These are phyloP conservation scores for Bradypodion ventrale DNA, from an alignment of 2,797 vertebrate genomes.

Conservation along the genomic window DNA sequence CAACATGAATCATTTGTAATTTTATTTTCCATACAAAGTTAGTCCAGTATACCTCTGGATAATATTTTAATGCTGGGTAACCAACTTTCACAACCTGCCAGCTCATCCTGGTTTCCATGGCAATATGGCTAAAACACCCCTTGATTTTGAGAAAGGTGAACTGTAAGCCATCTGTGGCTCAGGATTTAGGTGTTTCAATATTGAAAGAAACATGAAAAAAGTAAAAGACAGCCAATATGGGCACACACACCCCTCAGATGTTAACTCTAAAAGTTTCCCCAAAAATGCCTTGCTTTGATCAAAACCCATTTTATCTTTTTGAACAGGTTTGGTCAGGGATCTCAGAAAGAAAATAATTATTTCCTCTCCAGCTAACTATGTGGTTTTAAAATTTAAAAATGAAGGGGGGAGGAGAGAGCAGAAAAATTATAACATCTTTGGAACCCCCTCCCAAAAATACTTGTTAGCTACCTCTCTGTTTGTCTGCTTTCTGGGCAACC, in stretches of 20 bases:
- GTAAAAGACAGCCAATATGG: conserved; percentile 52
- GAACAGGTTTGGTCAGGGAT: too few relatives aligned
- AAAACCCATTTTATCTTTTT: too few relatives aligned
- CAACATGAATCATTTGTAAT: conserved; percentile 46
- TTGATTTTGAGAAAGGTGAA: conserved; percentile 72
- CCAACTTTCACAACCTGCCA: conserved; percentile 72
- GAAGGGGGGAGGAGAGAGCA: too few relatives aligned
- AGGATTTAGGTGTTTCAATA: conserved; percentile 63
- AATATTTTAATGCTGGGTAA: conserved; percentile 68
- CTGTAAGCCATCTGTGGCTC: conserved; percentile 73
- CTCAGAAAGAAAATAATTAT: too few relatives aligned
- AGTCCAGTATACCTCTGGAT: conserved; percentile 55
- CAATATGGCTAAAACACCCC: conserved; percentile 75
- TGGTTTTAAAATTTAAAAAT: too few relatives aligned
- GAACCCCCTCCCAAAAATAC: too few relatives aligned
- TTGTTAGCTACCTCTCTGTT: too few relatives aligned
- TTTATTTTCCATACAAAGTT: conserved; percentile 59
- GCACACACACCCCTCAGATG: too few relatives aligned
- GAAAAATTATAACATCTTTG: neutral
- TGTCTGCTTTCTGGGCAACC: too few relatives aligned
- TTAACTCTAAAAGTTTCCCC: too few relatives aligned
- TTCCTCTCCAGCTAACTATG: too few relatives aligned
- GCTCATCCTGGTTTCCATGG: conserved; percentile 77
- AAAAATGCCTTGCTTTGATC: too few relatives aligned
- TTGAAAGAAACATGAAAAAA: conserved; percentile 53